Base-by-base conservation (phyloP, 2,113 vertebrate species). In the Pterocles gutturalis region DNA sequence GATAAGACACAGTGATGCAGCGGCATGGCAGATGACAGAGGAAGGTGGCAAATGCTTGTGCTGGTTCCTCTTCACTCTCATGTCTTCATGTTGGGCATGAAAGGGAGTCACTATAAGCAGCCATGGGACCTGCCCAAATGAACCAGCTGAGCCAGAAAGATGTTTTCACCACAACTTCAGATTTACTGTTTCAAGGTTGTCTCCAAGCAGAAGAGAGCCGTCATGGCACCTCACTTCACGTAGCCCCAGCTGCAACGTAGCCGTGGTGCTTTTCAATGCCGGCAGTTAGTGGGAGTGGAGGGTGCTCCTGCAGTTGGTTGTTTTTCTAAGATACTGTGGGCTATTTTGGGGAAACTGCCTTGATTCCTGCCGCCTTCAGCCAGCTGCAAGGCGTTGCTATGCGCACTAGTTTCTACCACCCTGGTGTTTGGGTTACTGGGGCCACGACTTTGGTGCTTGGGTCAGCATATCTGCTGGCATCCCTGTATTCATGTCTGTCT, bases 221-320 rank as follows among this genome's bases (percentile, higher is more conserved):
- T 26, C 19, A 11, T 0, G 1, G 43, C 15, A 9, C 36, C 0
- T 1, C 20, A 22, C 3, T 28, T 60, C 31, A 29, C 0, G 11
- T 46, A 79, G 19, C 34, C 62, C 73, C 66, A 81, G 3, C 13
- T 75, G 41, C 55, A 49, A 2, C 0, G 3, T 2, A 36, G 45
- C 45, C 1, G 1, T 13, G 31, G 60, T 54, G 67, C 31, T 71
- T 78, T 53, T 29, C 51, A 65, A 29, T 0, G 0, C 36, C 61
- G 70, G 43, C 25, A 81, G 46, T 5, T 31, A 5, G 55, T 20
- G 25, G 64, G n/a, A 73, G 17, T 49, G 38, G 19, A 43, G 36
- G 28, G 4, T 24, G 69, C 14, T 75, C 46, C 19, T 33, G 51
- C 57, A 43, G 14, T 29, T 82, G 28, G 7, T 38, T 41, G 38